phyloP scores from a whole-genome alignment of 2,113 vertebrate genomes.

The Anolis carolinensis region DNA sequence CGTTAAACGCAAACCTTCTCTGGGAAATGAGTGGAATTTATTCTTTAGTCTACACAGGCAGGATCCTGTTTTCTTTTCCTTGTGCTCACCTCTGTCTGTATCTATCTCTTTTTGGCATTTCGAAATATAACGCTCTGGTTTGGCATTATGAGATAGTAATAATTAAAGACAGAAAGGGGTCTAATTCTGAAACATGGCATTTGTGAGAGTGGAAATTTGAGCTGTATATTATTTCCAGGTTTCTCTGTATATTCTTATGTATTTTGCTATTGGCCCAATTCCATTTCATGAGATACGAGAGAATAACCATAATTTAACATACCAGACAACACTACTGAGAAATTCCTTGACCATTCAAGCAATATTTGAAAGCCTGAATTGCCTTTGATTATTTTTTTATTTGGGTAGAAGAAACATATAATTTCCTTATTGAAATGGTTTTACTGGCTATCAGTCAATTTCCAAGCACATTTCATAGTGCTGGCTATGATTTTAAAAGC shows the following conservation, averaged over 20 bases:
- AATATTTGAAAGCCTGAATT: background rate
- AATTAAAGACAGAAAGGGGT: background rate
- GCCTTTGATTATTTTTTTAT: background rate
- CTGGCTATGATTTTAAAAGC: background rate
- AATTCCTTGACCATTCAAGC: background rate
- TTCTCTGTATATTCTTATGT: background rate
- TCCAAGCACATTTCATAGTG: background rate
- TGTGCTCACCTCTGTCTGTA: background rate
- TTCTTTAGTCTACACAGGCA: background rate
- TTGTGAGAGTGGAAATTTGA: background rate
- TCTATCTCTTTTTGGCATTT: background rate
- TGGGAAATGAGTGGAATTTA: constrained; percentile 42
- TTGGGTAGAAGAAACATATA: background rate
- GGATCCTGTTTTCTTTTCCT: constrained; percentile 16
- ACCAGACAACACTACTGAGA: background rate
- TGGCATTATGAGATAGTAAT: constrained; percentile 1
- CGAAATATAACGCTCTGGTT: background rate
- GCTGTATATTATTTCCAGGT: background rate
- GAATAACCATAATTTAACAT: background rate
- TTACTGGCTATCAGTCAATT: background rate
- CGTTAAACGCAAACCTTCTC: constrained; percentile 28
- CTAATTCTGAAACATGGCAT: background rate
- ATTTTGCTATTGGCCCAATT: background rate
- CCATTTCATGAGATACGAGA: background rate
- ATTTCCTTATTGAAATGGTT: background rate